phyloP scores from a whole-genome alignment of 2,113 vertebrate species.

The Macrotis lagotis region DNA sequence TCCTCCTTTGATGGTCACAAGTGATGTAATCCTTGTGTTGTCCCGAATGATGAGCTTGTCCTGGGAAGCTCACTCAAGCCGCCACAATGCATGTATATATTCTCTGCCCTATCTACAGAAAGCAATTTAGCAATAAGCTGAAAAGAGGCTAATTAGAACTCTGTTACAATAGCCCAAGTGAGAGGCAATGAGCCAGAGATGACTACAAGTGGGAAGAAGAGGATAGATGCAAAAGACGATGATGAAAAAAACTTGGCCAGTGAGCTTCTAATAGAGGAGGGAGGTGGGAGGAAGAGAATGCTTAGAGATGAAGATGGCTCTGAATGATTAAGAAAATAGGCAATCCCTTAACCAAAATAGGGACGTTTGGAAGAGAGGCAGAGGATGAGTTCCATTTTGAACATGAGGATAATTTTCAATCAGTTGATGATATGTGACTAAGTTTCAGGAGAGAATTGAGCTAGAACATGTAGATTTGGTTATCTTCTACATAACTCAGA shows the following conservation, averaged over 20 bases:
- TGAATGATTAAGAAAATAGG: not conserved
- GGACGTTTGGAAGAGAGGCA: not conserved
- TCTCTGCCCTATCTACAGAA: no score
- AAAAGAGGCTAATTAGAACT: not conserved
- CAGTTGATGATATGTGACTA: not conserved
- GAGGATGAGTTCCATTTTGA: not conserved
- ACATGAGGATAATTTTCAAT: not conserved
- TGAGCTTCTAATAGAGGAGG: no score
- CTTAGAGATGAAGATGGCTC: not conserved
- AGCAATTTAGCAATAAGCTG: not conserved
- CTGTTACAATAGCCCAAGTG: no score
- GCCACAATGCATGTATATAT: no score
- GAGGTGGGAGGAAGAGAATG: not conserved
- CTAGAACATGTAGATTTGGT: not conserved
- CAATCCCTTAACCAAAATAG: not conserved
- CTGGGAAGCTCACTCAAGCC: no score
- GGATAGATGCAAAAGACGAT: not conserved
- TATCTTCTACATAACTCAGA: not conserved
- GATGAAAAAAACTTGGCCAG: not conserved
- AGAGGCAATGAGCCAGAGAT: not conserved
- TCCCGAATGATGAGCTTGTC: no score
- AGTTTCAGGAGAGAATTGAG: not conserved
- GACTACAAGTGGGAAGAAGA: not conserved
- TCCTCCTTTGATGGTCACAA: no score
- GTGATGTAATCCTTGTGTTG: no score